Evolutionary conservation across 2,888 invertebrate species (phyloP).

Genomic region (Leucania comma): DNA sequence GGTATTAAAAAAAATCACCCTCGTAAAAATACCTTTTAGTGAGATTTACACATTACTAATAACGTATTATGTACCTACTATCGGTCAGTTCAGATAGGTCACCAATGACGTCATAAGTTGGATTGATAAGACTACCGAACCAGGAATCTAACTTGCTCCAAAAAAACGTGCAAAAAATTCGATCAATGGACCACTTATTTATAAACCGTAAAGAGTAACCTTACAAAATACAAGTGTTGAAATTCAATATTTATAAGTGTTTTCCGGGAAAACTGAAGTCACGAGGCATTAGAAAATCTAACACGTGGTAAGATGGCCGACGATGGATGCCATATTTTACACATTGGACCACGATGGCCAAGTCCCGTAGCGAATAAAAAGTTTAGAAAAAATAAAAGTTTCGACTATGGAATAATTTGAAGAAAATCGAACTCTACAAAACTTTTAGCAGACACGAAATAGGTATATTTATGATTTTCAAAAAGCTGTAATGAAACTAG

Average conservation of each 20-base stretch:
- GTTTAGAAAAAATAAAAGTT: neutral
- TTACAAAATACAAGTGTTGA: constrained; percentile 9
- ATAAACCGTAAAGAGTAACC: constrained; percentile 8
- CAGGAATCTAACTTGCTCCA: constrained; percentile 9
- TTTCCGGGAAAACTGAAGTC: constrained; percentile 33
- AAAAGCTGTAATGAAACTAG: neutral
- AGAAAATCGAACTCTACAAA: neutral
- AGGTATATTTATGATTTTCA: neutral
- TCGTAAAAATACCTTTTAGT: too few species aligned
- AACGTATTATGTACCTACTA: neutral
- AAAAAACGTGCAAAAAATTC: neutral
- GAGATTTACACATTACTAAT: too few species aligned
- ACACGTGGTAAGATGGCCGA: constrained; percentile 30
- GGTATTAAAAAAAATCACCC: too few species aligned
- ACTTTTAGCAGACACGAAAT: neutral
- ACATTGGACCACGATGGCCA: constrained; percentile 24
- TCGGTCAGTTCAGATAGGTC: neutral
- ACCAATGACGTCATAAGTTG: neutral
- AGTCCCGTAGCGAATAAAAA: neutral
- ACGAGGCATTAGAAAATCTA: constrained; percentile 14
- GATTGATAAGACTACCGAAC: neutral
- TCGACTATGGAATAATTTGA: neutral
- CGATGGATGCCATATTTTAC: constrained; percentile 5
- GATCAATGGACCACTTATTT: neutral
- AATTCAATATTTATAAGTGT: constrained; percentile 12